Evolutionary conservation across 2,797 vertebrate genomes (phyloP).

Genomic region (Phataginus tetradactyla): DNA sequence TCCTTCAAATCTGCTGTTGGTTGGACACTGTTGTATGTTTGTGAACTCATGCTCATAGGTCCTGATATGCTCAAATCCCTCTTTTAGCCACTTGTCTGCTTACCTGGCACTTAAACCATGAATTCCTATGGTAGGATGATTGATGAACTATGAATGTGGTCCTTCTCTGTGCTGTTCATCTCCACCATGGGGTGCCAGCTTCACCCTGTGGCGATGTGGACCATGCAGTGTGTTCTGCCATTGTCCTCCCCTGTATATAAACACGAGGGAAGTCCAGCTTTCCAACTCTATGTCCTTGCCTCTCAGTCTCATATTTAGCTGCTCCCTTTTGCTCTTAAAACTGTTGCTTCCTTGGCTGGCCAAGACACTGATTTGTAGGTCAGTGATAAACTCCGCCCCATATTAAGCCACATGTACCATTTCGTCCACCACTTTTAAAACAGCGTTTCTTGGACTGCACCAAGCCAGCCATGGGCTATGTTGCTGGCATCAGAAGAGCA

Average conservation of each 20-base stretch:
- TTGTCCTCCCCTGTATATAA: neutral
- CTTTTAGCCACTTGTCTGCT: neutral
- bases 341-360: neutral
- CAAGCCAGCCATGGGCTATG: neutral
- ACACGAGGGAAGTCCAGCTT: neutral
- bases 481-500: neutral
- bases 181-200: neutral
- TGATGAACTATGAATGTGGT: neutral
- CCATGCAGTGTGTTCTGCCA: neutral
- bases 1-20: neutral
- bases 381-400: conserved; percentile 60
- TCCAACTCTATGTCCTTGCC: neutral
- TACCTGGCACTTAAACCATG: neutral
- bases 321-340: conserved; percentile 58
- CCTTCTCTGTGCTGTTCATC: neutral
- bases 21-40: neutral
- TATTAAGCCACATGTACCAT: conserved; percentile 43
- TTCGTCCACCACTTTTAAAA: conserved; percentile 63
- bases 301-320: conserved; percentile 10
- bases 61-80: neutral
- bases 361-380: conserved; percentile 51
- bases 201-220: neutral
- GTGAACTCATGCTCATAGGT: neutral
- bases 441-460: neutral
- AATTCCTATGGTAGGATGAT: conserved; percentile 29